These are phyloP conservation scores for Drusus annulatus DNA, from an alignment of 1,140 invertebrate species.

Conservation along the genomic window DNA sequence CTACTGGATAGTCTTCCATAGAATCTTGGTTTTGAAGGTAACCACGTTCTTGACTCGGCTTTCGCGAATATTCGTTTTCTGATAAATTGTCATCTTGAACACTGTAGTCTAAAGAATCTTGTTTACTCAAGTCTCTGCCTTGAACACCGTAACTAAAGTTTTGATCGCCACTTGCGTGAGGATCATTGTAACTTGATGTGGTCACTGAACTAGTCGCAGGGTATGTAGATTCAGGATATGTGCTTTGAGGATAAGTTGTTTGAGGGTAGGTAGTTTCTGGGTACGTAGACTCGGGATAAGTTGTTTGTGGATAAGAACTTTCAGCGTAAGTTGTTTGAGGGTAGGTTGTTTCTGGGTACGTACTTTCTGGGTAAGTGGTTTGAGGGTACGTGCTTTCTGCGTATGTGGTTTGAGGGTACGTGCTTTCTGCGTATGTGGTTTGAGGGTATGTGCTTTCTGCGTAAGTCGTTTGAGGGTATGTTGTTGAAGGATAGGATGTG, in stretches of 20 bases:
- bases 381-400: conserved; percentile 59
- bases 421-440: conserved; percentile 61
- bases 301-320: conserved; percentile 57
- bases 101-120: conserved; percentile 56
- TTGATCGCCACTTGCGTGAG: conserved; percentile 21
- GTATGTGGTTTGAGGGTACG: conserved; percentile 64
- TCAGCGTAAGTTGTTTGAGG: conserved; percentile 61
- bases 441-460: conserved; percentile 62
- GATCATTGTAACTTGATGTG: conserved; percentile 18
- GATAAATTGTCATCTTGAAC: conserved; percentile 44
- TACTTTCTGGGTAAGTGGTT: conserved; percentile 58
- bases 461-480: conserved; percentile 55
- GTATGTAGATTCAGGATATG: conserved; percentile 36
- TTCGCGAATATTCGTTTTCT: conserved; percentile 59
- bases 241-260: conserved; percentile 54
- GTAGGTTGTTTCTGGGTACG: conserved; percentile 49
- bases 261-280: conserved; percentile 27
- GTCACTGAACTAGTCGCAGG: conserved; percentile 30
- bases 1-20: conserved; percentile 60
- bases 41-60: conserved; percentile 61
- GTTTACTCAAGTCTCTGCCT: conserved; percentile 51
- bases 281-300: conserved; percentile 31
- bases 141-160: conserved; percentile 50
- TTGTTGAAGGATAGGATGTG: conserved; percentile 60
- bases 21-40: conserved; percentile 69